Percentiles rank a stretch among this genome's conserved stretches.
Conservation (phyloP, 2,113 vertebrate genomes). For the Poicephalus meyeri region DNA sequence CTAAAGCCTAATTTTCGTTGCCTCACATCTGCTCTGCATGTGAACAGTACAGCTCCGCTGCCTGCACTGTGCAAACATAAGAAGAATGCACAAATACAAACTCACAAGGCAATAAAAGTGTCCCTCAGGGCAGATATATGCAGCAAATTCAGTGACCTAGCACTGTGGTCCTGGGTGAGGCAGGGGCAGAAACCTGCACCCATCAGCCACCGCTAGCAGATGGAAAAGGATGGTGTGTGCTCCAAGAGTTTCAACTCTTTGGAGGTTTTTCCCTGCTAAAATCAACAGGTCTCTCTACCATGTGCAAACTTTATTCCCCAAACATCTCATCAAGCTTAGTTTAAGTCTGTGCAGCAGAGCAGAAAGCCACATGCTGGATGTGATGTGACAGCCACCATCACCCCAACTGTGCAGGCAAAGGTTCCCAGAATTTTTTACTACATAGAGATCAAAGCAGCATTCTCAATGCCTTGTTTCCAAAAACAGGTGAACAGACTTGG, state of each 20-base stretch:
- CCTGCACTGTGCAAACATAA: background rate
- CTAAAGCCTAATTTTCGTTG: background rate
- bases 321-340: background rate
- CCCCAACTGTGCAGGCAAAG: background rate
- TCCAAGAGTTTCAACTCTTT: background rate
- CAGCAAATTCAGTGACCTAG: background rate
- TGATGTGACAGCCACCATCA: background rate
- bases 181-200: background rate
- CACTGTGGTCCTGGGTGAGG: background rate
- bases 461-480: background rate
- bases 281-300: background rate
- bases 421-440: background rate
- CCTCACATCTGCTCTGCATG: background rate
- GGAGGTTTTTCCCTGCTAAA: background rate
- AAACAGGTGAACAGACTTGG: background rate
- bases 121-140: background rate
- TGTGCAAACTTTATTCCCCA: background rate
- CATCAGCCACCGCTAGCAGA: accelerated
- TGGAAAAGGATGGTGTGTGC: background rate
- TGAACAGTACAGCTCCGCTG: background rate
- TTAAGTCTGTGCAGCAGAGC: background rate
- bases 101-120: accelerated
- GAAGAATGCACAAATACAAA: background rate
- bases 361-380: background rate
- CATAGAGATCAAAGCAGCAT: background rate